Evolutionary conservation across 2,888 invertebrate genomes (phyloP).

Genomic region (Odontocerum albicorne): DNA sequence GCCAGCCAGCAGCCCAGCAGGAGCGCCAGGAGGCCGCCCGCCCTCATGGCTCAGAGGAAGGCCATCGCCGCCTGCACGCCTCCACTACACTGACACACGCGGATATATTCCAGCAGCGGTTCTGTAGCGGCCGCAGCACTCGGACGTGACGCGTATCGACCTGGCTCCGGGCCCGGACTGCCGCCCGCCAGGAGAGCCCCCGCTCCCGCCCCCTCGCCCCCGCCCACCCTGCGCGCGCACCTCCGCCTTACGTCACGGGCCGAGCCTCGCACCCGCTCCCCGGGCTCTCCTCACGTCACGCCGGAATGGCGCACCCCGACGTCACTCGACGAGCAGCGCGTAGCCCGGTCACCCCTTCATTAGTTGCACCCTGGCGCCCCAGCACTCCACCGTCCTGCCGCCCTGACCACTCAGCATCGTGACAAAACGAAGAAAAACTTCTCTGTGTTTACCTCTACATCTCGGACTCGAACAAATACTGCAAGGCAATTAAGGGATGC

Average conservation of each 20-base stretch:
- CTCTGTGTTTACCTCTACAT: too few species aligned
- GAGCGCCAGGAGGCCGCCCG: slow-evolving; percentile 59
- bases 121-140: slow-evolving; percentile 8
- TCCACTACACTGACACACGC: slow-evolving; percentile 16
- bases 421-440: too few species aligned
- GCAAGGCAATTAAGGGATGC: too few species aligned
- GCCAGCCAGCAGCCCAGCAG: slow-evolving; percentile 57
- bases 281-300: slow-evolving; percentile 7
- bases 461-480: slow-evolving; percentile 37
- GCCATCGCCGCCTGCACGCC: slow-evolving; percentile 19
- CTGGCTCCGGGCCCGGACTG: slow-evolving; percentile 32
- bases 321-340: not conserved
- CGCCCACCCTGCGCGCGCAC: slow-evolving; percentile 40
- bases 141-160: slow-evolving; percentile 29
- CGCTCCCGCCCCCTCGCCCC: slow-evolving; percentile 7
- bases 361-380: slow-evolving; percentile 42
- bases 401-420: slow-evolving; percentile 30
- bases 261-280: slow-evolving; percentile 44
- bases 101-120: slow-evolving; percentile 2
- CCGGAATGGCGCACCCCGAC: not conserved
- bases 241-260: too few species aligned
- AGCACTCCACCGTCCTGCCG: slow-evolving; percentile 42
- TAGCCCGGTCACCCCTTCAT: slow-evolving; percentile 9
- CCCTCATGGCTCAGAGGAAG: slow-evolving; percentile 50
- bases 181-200: slow-evolving; percentile 25